Conservation (phyloP, 2,113 vertebrate species). For the Colistium nudipinnis region DNA sequence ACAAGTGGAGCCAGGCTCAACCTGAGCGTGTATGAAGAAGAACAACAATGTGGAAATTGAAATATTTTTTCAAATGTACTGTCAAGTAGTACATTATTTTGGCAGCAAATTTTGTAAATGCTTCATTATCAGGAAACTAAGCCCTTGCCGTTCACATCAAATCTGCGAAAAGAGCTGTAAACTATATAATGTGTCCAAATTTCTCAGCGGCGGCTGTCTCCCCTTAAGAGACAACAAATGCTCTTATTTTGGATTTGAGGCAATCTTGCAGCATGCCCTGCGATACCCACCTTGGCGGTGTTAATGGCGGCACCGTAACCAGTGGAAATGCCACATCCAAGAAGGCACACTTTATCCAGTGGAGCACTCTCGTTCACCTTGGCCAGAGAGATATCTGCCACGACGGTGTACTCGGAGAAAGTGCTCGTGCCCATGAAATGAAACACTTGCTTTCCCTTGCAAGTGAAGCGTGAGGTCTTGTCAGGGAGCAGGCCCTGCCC, state of each 20-base stretch:
- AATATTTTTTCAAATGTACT: background rate
- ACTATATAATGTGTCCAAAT: background rate
- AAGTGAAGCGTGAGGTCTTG: conserved; percentile 86
- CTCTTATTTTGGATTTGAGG: background rate
- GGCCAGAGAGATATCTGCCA: conserved; percentile 83
- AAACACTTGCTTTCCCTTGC: conserved; percentile 84
- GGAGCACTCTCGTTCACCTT: conserved; percentile 81
- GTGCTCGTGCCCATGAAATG: conserved; percentile 87
- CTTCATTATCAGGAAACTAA: background rate
- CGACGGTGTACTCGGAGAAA: conserved; percentile 86
- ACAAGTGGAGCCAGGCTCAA: conserved; percentile 91
- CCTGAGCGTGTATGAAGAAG: conserved; percentile 70
- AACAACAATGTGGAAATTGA: background rate
- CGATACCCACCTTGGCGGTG: conserved; percentile 78
- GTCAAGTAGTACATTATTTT: too few relatives aligned
- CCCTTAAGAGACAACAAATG: background rate
- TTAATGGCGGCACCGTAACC: conserved; percentile 86
- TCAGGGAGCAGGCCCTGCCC: conserved; percentile 89
- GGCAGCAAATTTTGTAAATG: background rate
- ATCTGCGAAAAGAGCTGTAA: conserved; percentile 23
- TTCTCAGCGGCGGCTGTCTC: background rate
- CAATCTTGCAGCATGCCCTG: background rate
- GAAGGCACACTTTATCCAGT: conserved; percentile 84
- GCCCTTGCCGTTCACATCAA: conserved; percentile 2
- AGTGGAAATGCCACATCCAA: conserved; percentile 85